phyloP scores from a whole-genome alignment of 2,113 vertebrate species.

The Menura novaehollandiae region DNA sequence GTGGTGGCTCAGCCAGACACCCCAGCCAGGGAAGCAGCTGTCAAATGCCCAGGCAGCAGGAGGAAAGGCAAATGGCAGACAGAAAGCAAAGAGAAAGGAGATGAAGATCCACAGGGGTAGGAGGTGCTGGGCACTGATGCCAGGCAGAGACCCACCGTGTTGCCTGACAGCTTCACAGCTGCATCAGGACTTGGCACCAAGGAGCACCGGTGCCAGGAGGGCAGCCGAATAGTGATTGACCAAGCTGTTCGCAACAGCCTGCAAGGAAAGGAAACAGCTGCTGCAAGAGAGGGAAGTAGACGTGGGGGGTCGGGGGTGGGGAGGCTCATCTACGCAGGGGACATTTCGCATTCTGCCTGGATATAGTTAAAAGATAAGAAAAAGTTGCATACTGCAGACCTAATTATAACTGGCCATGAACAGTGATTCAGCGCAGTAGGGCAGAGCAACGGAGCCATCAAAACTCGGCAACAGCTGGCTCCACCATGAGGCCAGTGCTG shows the following conservation, averaged over 20 bases:
- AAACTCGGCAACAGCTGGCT: neutral
- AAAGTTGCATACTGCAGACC: neutral
- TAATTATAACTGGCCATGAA: neutral
- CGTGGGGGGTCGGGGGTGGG: fast-evolving
- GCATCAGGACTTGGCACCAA: neutral
- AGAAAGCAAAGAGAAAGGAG: neutral
- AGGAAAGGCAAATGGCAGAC: neutral
- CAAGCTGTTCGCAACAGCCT: neutral
- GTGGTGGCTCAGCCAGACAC: neutral
- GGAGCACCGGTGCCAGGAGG: neutral
- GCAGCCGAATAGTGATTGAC: fast-evolving
- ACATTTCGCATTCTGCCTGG: neutral
- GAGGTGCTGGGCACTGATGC: neutral
- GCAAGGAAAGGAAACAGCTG: neutral
- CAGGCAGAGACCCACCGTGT: fast-evolving
- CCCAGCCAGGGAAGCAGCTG: neutral
- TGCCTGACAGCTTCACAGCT: neutral
- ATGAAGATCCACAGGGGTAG: neutral
- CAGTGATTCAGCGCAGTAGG: neutral
- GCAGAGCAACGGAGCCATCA: neutral
- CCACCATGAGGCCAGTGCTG: fast-evolving
- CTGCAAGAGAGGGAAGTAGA: neutral
- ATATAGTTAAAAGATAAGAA: neutral
- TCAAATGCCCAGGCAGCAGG: neutral
- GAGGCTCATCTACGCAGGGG: neutral